Evolutionary conservation across 2,888 invertebrate genomes (phyloP).

Genomic region (Agrenia bidenticulata): DNA sequence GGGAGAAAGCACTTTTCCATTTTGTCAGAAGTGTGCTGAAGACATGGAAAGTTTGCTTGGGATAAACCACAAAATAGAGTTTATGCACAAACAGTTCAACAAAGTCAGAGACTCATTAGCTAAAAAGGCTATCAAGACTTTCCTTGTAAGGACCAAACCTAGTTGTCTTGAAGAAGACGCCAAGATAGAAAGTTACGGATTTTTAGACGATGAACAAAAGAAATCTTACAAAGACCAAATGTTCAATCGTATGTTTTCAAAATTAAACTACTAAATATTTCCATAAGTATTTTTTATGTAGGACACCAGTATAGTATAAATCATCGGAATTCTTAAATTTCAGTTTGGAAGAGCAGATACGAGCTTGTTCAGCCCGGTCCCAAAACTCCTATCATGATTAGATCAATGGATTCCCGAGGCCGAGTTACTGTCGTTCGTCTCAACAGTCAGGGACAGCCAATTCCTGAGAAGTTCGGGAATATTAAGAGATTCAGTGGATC

Average conservation of each 20-base stretch:
- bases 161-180: slow-evolving; percentile 45
- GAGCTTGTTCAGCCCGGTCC: slow-evolving; percentile 49
- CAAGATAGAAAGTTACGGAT: slow-evolving; percentile 32
- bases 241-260: slow-evolving; percentile 43
- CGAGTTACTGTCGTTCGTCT: slow-evolving; percentile 46
- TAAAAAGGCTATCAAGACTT: slow-evolving; percentile 48
- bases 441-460: slow-evolving; percentile 41
- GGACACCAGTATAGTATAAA: neutral
- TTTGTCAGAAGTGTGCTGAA: slow-evolving; percentile 39
- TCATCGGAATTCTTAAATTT: slow-evolving; percentile 16
- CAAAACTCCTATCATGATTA: slow-evolving; percentile 47
- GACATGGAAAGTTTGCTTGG: slow-evolving; percentile 43
- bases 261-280: too few relatives aligned
- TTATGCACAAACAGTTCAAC: slow-evolving; percentile 49
- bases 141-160: slow-evolving; percentile 44
- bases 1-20: slow-evolving; percentile 42
- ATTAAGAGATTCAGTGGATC: neutral
- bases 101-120: slow-evolving; percentile 47
- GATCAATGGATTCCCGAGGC: slow-evolving; percentile 47
- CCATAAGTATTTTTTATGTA: neutral
- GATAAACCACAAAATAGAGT: slow-evolving; percentile 46
- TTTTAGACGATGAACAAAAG: slow-evolving; percentile 33
- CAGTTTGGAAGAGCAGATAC: slow-evolving; percentile 49
- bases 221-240: slow-evolving; percentile 43
- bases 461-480: slow-evolving; percentile 31